phyloP scores from a whole-genome alignment of 64 coral and sea anemone genomes.

The Porites lutea region DNA sequence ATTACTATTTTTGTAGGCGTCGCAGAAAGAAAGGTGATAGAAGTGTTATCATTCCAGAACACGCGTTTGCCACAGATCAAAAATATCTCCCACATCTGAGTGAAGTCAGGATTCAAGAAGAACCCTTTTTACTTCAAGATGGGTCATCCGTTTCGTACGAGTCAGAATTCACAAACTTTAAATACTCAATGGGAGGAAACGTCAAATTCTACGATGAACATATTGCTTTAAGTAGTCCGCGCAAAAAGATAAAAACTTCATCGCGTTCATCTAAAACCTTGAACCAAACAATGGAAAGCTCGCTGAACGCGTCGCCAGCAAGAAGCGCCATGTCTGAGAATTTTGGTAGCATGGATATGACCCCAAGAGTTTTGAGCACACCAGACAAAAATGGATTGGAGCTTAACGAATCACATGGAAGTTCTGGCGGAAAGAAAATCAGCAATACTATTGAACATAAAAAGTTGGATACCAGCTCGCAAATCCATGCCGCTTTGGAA shows the following conservation, averaged over 20 bases:
- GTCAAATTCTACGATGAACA: constrained; percentile 87
- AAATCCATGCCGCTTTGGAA: constrained; percentile 10
- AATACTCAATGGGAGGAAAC: constrained; percentile 94
- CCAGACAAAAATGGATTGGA: neutral
- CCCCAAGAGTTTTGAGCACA: neutral
- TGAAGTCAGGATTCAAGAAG: constrained; percentile 86
- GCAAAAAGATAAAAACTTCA: constrained; percentile 58
- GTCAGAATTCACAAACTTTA: constrained; percentile 78
- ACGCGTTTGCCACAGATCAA: constrained; percentile 45
- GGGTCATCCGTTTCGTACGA: constrained; percentile 46
- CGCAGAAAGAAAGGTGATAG: constrained; percentile 69
- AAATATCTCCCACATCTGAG: constrained; percentile 75
- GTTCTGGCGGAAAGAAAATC: neutral
- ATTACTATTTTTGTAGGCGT: neutral
- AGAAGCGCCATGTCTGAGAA: neutral
- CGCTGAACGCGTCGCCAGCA: constrained; percentile 4
- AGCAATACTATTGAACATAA: constrained; percentile 4
- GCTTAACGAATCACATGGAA: neutral
- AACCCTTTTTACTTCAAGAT: constrained; percentile 59
- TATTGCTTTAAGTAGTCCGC: constrained; percentile 79
- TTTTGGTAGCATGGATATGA: constrained; percentile 50
- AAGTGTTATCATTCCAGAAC: constrained; percentile 73
- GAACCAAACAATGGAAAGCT: neutral
- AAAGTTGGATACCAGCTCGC: neutral
- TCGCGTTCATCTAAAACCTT: neutral